Evolutionary conservation across 2,797 vertebrate genomes (phyloP).

Genomic region (Coracias cyanogaster): DNA sequence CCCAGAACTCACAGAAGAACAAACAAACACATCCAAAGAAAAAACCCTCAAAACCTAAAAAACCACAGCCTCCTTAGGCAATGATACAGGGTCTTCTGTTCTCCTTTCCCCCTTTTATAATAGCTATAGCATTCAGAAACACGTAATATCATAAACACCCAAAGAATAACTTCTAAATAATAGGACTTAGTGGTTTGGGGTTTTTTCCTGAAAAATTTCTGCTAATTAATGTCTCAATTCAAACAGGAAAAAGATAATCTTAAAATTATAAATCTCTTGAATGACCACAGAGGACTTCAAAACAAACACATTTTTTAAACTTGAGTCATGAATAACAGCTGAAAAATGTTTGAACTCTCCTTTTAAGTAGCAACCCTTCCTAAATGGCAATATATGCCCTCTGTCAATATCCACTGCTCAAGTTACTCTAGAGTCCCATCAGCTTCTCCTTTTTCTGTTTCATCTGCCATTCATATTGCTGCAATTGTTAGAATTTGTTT

Average conservation of each 20-base stretch:
- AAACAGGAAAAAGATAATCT: background rate
- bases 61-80: background rate
- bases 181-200: accelerated
- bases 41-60: background rate
- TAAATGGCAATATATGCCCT: background rate
- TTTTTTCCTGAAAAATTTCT: background rate
- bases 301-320: background rate
- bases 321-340: background rate
- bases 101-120: background rate
- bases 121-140: background rate
- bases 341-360: background rate
- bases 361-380: background rate
- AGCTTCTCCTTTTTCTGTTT: background rate
- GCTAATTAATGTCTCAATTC: background rate
- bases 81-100: background rate
- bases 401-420: background rate
- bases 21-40: too few species aligned
- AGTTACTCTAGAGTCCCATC: background rate
- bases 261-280: background rate
- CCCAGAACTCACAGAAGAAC: too few species aligned
- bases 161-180: background rate
- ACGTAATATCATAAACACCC: background rate
- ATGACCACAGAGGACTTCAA: background rate
- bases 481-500: background rate
- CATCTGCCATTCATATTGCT: background rate